Evolutionary conservation across 2,888 invertebrate species (phyloP).

Genomic region (Asteroscopus sphinx): DNA sequence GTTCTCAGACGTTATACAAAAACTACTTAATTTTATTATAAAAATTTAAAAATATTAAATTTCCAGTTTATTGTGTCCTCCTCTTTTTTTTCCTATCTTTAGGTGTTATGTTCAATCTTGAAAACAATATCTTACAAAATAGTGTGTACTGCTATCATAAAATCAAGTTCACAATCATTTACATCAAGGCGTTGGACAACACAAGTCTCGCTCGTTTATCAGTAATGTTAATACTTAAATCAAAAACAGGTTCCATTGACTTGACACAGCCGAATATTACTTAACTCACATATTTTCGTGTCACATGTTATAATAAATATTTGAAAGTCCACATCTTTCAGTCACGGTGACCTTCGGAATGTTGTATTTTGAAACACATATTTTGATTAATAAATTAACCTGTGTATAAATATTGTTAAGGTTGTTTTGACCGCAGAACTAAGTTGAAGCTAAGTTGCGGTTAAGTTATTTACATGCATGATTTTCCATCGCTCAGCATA

Average conservation of each 20-base stretch:
- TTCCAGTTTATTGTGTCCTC: too few relatives aligned
- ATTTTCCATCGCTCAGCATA: conserved; percentile 6
- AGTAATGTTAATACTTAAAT: conserved; percentile 52
- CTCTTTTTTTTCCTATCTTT: too few relatives aligned
- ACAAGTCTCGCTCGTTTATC: conserved; percentile 50
- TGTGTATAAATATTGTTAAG: conserved; percentile 23
- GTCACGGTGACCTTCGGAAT: conserved; percentile 68
- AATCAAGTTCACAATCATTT: not conserved
- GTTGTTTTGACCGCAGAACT: conserved; percentile 13
- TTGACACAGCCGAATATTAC: conserved; percentile 62
- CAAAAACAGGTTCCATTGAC: conserved; percentile 66
- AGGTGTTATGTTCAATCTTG: too few relatives aligned
- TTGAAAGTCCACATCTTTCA: conserved; percentile 78
- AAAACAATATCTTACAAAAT: too few relatives aligned
- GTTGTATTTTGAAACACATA: conserved; percentile 70
- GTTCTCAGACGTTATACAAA: too few relatives aligned
- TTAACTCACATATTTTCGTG: conserved; percentile 68
- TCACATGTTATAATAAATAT: conserved; percentile 65
- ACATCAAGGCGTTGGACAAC: conserved; percentile 34
- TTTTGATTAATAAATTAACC: conserved; percentile 54
- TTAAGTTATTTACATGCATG: conserved; percentile 33
- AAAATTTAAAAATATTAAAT: too few relatives aligned
- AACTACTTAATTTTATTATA: too few relatives aligned
- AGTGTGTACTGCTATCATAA: conserved; percentile 7
- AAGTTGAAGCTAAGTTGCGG: conserved; percentile 23